Evolutionary conservation across 2,797 vertebrate species (phyloP), one percentile per base, ranked within the genome.

Genomic region (Semotilus atromaculatus): DNA sequence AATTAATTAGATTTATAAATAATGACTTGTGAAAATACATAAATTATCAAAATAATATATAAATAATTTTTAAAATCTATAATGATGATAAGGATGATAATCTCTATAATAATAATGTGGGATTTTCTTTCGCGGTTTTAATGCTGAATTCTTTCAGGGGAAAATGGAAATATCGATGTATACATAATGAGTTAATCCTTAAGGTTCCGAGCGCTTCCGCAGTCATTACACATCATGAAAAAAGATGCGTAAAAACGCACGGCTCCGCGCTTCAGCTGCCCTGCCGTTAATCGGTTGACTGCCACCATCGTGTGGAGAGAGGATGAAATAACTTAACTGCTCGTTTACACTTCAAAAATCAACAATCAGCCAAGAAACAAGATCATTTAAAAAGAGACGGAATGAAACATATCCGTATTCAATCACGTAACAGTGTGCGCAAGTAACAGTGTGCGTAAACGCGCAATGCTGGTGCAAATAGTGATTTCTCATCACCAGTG

Each of bases 251-350:
- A 84, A 84, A 68, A 78, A 45, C 82, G 36, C 74, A 58, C 48
- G 64, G n/a, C 29, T 71, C 75, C 38, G 53, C 53, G 53, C 77
- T 55, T 72, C 34, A 40, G 43, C 73, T 72, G 75, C 36, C 62
- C 71, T 58, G 82, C 68, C 23, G 77, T 75, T 84, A 53, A 43
- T 77, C 80, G 82, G 87, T 84, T 84, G 78, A 78, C 74, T 76
- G 80, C 80, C 87, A 82, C 84, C 81, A 86, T 80, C 83, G 29
- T 72, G 87, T 88, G 88, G 83, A 74, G 68, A 80, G 10, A 23
- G 11, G 14, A 38, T 26, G 76, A 40, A 23, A 64, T 45, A 53
- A 70, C 82, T 48, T 23, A 62, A 36, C 40, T 31, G 73, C 26
- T 38, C 10, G 5, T 55, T 77, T 26, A 16, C 26, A 60, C 36